Percentiles rank a stretch among this genome's conserved stretches.
Evolutionary conservation across 2,113 vertebrate species (phyloP).

Genomic region (Muntiacus muntjak): DNA sequence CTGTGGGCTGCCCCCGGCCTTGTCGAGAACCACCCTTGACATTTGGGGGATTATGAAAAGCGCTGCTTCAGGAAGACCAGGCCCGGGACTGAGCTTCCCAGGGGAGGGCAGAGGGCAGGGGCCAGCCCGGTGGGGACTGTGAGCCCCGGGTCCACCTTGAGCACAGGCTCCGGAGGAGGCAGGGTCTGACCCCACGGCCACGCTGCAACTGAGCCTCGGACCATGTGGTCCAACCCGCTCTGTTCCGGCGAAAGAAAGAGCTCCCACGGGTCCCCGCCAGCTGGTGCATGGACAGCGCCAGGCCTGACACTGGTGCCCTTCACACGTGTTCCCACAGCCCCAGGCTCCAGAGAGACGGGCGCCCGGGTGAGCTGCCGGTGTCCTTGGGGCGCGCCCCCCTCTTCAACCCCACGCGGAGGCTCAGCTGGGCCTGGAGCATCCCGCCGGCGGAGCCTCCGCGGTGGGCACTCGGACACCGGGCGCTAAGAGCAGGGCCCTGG

Average conservation of each 20-base stretch:
- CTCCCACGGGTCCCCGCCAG: fast-evolving
- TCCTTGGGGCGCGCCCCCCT: fast-evolving
- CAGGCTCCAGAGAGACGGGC: fast-evolving
- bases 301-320: fast-evolving
- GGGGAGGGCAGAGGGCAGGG: not conserved
- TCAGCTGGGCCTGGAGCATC: not conserved
- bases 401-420: fast-evolving
- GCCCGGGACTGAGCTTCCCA: fast-evolving
- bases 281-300: fast-evolving
- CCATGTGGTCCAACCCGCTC: fast-evolving
- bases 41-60: not conserved
- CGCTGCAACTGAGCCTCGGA: fast-evolving
- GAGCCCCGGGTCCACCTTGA: fast-evolving
- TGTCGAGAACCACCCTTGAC: not conserved
- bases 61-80: not conserved
- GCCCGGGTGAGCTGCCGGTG: fast-evolving
- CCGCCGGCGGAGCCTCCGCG: fast-evolving
- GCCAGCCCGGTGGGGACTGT: fast-evolving
- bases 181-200: fast-evolving
- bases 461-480: fast-evolving
- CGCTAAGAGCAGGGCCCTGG: not conserved
- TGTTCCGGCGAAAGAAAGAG: not conserved
- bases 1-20: fast-evolving
- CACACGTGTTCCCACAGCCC: fast-evolving
- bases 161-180: not conserved